Percentiles rank a stretch among this genome's conserved stretches.
These are phyloP conservation scores for Ciona savignyi DNA, from an alignment of 23 tunicate genomes.

Conservation along the genomic window DNA sequence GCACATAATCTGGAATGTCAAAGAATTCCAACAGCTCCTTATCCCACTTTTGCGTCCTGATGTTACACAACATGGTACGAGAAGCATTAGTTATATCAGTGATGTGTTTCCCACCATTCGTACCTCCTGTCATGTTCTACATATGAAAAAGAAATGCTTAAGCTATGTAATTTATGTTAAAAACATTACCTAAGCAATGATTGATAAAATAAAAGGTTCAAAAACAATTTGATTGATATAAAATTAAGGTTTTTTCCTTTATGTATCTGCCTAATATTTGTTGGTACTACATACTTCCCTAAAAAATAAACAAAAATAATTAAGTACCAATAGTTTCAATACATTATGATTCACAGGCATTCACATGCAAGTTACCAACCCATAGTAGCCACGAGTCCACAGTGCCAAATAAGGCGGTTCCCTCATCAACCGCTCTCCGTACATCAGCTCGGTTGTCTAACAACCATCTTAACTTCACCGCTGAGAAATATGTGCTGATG, in stretches of 20 bases:
- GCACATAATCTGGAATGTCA: slow-evolving; percentile 46
- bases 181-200: background rate
- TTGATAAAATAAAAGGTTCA: background rate
- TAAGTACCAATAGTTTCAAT: too few species aligned
- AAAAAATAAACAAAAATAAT: too few species aligned
- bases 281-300: too few species aligned
- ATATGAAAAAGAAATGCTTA: background rate
- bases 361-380: slow-evolving; percentile 17
- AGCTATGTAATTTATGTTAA: background rate
- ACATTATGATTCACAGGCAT: too few species aligned
- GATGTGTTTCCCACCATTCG: slow-evolving; percentile 48
- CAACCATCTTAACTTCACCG: slow-evolving; percentile 92
- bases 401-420: slow-evolving; percentile 81
- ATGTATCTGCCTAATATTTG: background rate
- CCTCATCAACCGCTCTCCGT: slow-evolving; percentile 44
- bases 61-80: slow-evolving; percentile 91
- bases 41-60: slow-evolving; percentile 82
- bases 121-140: slow-evolving; percentile 85
- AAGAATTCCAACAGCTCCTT: slow-evolving; percentile 65
- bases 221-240: background rate
- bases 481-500: slow-evolving; percentile 97
- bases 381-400: slow-evolving; percentile 96
- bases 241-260: background rate
- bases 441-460: slow-evolving; percentile 73
- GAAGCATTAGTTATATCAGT: slow-evolving; percentile 98